Base-by-base conservation (phyloP, 2,888 invertebrate species). In the Metallyticus violacea region DNA sequence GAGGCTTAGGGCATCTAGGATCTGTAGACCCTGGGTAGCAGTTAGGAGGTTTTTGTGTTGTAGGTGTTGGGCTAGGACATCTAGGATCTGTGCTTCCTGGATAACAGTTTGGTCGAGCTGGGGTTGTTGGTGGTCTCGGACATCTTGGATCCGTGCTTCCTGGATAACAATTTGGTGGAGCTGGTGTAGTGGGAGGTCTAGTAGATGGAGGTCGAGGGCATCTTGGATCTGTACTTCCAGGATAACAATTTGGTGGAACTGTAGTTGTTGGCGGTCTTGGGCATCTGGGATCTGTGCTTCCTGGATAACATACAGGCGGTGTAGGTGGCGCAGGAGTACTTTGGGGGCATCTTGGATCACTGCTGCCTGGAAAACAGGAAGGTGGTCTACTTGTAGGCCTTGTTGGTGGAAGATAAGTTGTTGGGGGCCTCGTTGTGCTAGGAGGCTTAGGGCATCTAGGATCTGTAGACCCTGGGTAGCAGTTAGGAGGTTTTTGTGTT, bases 101-200 rank as follows among this genome's bases (percentile, higher is more conserved):
- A 7, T 26, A 79, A 85, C 91, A 91, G 0, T 9, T 77, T 6
- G 87, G 86, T 77, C 89, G 90, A 7, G 90, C 89, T 85, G 91
- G 89, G 0, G 91, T 90, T 15, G 90, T 87, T 2, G 91, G 91
- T 25, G 85, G 88, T 83, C 89, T 88, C 0, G 91, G 91, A 86
- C 92, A 92, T n/a, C 91, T 89, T 1, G 92, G 91, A 88, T 93
- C 92, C 90, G 88, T 89, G 0, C 78, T 91, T 88, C 92, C 92
- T 0, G 91, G 91, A 84, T 90, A 91, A 83, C 91, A 92, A 76
- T 90, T 77, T 29, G 91, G 91, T 76, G 22, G 86, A 86, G 6
- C 88, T 83, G 28, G 62, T 7, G 30, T 82, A 79, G 89, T 86
- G 2, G 90, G 89, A 2, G 89, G 89, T 0, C 89, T 1, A 22